phyloP scores from a whole-genome alignment of 2,113 vertebrate species.

The Poeciliopsis prolifica region DNA sequence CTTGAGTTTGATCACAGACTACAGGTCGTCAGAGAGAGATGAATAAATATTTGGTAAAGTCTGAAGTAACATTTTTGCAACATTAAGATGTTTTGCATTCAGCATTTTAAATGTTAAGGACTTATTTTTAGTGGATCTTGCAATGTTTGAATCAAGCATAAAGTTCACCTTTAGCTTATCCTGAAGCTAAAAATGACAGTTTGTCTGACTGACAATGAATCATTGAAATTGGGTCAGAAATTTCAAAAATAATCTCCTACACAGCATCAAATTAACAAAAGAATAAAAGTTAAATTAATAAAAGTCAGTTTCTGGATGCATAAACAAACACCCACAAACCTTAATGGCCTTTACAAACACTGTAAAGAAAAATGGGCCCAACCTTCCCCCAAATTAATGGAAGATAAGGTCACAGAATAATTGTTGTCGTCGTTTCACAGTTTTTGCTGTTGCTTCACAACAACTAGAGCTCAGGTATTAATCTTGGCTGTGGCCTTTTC shows the following conservation, averaged over 20 bases:
- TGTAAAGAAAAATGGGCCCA: background rate
- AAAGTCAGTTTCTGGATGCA: background rate
- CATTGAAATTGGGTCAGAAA: background rate
- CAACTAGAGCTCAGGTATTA: background rate
- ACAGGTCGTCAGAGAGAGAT: background rate
- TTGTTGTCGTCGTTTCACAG: background rate
- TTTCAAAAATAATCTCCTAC: background rate
- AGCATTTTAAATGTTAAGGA: background rate
- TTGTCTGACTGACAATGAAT: background rate
- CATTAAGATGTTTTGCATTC: background rate
- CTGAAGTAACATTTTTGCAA: background rate
- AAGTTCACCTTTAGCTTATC: background rate
- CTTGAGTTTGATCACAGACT: background rate
- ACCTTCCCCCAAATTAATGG: background rate
- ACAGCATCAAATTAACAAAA: background rate
- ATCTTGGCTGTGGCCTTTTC: background rate
- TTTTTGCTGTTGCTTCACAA: background rate
- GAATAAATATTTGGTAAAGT: background rate
- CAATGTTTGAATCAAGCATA: background rate
- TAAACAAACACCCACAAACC: background rate
- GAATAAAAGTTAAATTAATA: background rate
- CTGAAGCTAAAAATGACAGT: background rate
- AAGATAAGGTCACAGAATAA: background rate
- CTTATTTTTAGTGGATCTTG: background rate
- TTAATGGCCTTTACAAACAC: background rate